phyloP scores from a whole-genome alignment of 2,888 invertebrate genomes.

The Nemapogon koenigi region DNA sequence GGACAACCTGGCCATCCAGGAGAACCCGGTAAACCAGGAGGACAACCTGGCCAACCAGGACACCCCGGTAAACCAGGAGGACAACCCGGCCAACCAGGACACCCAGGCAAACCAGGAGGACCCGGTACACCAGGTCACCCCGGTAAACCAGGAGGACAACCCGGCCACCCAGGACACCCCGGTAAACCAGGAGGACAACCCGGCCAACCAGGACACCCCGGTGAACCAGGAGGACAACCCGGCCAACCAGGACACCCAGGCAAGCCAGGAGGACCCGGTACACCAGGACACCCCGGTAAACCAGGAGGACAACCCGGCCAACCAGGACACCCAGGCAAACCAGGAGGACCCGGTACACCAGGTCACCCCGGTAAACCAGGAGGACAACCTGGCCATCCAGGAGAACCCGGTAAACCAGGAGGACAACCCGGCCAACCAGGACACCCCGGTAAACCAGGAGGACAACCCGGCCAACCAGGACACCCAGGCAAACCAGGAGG shows the following conservation, averaged over 20 bases:
- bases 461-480: constrained; percentile 16
- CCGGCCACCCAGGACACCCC: constrained; percentile 6
- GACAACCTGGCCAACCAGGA: constrained; percentile 7
- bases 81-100: constrained; percentile 8
- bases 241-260: constrained; percentile 6
- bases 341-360: constrained; percentile 11
- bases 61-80: constrained; percentile 2
- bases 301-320: not conserved
- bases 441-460: constrained; percentile 15
- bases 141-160: constrained; percentile 1
- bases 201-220: constrained; percentile 17
- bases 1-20: constrained; percentile 1
- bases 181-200: constrained; percentile 13
- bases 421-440: constrained; percentile 8
- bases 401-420: constrained; percentile 12
- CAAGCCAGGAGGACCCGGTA: constrained; percentile 11
- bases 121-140: constrained; percentile 9
- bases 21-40: constrained; percentile 8
- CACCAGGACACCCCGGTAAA: constrained; percentile 14
- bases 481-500: constrained; percentile 23
- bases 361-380: constrained; percentile 11
- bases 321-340: constrained; percentile 14
- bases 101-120: constrained; percentile 5
- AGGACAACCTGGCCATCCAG: constrained; percentile 11
- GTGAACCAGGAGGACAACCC: constrained; percentile 5